Conservation (phyloP, 2,797 vertebrate species). For the Centropyge bicolor region DNA sequence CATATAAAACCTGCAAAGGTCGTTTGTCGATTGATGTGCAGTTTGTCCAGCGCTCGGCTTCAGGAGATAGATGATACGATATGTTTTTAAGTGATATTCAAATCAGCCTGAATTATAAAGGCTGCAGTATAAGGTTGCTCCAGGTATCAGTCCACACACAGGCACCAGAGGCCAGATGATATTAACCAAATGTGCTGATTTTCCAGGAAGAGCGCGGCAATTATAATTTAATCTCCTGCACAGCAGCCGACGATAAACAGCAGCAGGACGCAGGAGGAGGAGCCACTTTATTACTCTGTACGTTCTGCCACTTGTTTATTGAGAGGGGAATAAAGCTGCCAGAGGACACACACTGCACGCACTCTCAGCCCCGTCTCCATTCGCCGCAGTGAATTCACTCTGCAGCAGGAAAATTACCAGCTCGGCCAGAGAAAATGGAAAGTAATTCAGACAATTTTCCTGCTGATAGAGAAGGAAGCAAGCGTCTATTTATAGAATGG, state of each 20-base stretch:
- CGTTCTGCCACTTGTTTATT: conserved; percentile 55
- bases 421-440: not conserved
- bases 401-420: conserved; percentile 19
- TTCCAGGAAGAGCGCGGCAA: conserved; percentile 28
- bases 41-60: no score
- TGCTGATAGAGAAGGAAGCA: not conserved
- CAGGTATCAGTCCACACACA: not conserved
- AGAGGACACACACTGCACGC: conserved; percentile 2
- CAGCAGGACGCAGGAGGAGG: conserved; percentile 31
- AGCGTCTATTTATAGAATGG: not conserved
- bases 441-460: conserved; percentile 22
- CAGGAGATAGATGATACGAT: no score
- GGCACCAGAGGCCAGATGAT: conserved; percentile 3
- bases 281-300: conserved; percentile 32
- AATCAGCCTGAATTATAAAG: not conserved
- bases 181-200: conserved; percentile 47
- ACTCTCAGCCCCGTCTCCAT: not conserved
- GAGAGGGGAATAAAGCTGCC: conserved; percentile 62
- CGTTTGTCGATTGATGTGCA: no score
- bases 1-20: not conserved
- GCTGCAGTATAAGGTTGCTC: not conserved
- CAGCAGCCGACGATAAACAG: conserved; percentile 40
- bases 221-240: conserved; percentile 57
- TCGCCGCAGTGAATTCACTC: not conserved
- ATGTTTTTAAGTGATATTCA: not conserved